phyloP scores from a whole-genome alignment of 2,888 invertebrate species.

The Cosmia pyralina region DNA sequence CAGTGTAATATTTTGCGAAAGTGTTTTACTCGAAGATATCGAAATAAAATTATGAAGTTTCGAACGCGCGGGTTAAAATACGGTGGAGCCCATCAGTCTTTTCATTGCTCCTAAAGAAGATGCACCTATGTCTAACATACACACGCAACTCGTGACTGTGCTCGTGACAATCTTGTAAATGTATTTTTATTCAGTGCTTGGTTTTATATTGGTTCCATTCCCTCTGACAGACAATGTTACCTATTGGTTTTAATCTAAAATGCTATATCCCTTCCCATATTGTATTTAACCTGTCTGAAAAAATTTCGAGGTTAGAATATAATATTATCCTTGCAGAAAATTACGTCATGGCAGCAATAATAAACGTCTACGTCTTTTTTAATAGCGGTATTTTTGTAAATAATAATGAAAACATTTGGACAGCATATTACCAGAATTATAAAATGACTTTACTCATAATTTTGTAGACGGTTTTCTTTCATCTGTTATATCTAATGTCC shows the following conservation, averaged over 20 bases:
- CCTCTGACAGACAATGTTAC: not conserved
- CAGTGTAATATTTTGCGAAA: too few species aligned
- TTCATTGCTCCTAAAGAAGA: not conserved
- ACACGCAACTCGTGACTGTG: not conserved
- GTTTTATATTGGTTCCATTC: not conserved
- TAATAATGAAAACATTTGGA: constrained; percentile 17
- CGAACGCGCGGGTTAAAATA: not conserved
- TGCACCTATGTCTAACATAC: not conserved
- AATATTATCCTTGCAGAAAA: not conserved
- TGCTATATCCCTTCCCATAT: not conserved
- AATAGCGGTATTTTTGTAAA: not conserved
- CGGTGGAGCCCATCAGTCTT: not conserved
- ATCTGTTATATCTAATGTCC: not conserved
- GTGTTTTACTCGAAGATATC: too few species aligned
- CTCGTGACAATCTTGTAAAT: not conserved
- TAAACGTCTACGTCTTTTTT: not conserved
- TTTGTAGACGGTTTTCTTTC: constrained; percentile 17
- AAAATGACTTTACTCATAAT: constrained; percentile 9
- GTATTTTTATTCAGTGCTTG: not conserved
- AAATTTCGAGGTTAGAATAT: not conserved
- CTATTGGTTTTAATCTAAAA: not conserved
- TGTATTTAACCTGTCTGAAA: not conserved
- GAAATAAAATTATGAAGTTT: too few species aligned
- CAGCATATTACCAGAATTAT: not conserved
- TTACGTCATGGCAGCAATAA: constrained; percentile 3